Base-by-base conservation (phyloP, 2,888 invertebrate species). In the Trichogramma dendrolimi region DNA sequence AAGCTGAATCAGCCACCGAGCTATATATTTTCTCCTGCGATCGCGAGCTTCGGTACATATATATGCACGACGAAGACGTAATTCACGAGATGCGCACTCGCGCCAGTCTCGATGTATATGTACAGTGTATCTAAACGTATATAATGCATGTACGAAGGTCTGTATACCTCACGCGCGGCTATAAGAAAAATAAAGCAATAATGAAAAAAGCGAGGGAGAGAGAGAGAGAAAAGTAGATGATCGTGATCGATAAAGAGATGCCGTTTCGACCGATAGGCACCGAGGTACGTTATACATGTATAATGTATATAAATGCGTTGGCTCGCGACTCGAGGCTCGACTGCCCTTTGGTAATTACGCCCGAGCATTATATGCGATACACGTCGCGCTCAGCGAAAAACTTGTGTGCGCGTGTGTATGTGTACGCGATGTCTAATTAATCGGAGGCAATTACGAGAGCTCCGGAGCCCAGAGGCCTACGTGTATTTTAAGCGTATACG, bases 391-490 rank as follows among this genome's bases (percentile, higher is more conserved):
- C 27, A 2, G 27, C 27, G 27, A 27, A 27, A 27, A 27, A 27
- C 27, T 27, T 27, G 3, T 27, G 27, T 2, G 27, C 27, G 27
- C 3, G 27, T 27, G 27, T 2, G 27, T 27, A 27, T 27, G 27
- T 27, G 3, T 41, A 38, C 40, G 72, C 71, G 70, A 70, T 72
- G 72, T 71, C 73, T 76, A 75, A 76, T 76, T 75, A 75, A 76
- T 76, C 75, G 74, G 75, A 27, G 71, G 74, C 76, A 74, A 75
- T 76, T 76, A 76, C 72, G 70, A 67, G 68, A 69, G 69, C 57
- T 62, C 58, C 42, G 53, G 60, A 46, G 42, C 56, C 52, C 38
- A 50, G 48, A 61, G 51, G 14, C 27, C 27, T 27, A 2, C 27
- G 27, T 27, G 27, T 27, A 27, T 27, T 27, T 27, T 27, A 27